Percentiles rank a stretch among this genome's conserved stretches.
These are phyloP conservation scores for Dromococcyx pavoninus DNA, from an alignment of 2,797 vertebrate genomes.

Conservation along the genomic window DNA sequence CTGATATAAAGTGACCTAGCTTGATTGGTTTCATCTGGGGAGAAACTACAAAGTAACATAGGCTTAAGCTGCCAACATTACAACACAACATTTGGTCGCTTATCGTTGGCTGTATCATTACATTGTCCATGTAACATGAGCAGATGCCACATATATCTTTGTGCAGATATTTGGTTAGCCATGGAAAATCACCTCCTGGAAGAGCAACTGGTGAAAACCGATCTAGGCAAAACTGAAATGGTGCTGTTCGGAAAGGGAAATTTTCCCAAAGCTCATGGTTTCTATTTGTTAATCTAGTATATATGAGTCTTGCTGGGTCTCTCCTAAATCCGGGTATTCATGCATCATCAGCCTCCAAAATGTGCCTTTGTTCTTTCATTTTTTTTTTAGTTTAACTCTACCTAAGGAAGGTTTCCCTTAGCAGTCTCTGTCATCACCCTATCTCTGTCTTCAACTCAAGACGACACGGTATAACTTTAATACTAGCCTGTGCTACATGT, in stretches of 20 bases:
- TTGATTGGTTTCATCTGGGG: background rate
- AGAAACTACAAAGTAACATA: background rate
- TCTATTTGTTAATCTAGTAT: background rate
- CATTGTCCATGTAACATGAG: background rate
- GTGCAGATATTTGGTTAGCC: background rate
- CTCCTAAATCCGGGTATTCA: background rate
- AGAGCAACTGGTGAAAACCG: background rate
- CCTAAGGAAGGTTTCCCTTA: background rate
- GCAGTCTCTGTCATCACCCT: background rate
- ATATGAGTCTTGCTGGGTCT: background rate
- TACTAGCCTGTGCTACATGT: background rate
- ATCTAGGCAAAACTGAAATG: background rate
- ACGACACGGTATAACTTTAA: no score
- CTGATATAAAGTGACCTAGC: background rate
- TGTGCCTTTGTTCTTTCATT: background rate
- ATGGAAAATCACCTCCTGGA: background rate
- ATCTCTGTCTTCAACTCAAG: background rate
- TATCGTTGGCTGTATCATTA: background rate
- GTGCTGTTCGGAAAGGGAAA: background rate
- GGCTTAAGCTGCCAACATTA: background rate
- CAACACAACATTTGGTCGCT: background rate
- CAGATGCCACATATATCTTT: background rate
- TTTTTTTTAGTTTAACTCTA: background rate
- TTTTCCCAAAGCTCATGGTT: background rate
- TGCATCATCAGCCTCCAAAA: background rate